Percentiles rank a stretch among this genome's conserved stretches.
Conservation (phyloP, 2,888 invertebrate genomes). For the Melieria omissa region DNA sequence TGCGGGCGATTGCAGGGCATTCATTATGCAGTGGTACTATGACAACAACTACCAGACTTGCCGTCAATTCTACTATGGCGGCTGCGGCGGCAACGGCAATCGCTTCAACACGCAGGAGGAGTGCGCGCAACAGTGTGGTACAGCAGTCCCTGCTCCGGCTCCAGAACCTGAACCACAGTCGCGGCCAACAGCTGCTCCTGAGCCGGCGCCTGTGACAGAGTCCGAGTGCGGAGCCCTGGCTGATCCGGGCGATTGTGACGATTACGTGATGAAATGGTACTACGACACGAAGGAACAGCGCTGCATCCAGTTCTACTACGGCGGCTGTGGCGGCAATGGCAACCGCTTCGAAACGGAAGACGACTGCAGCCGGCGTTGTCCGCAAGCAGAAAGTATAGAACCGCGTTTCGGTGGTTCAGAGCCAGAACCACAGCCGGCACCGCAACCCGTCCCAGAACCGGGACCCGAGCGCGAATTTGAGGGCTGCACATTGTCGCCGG, state of each 20-base stretch:
- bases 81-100: conserved; percentile 92
- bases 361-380: conserved; percentile 75
- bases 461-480: conserved; percentile 61
- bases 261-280: conserved; percentile 80
- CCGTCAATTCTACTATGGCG: conserved; percentile 86
- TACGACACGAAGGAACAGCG: conserved; percentile 73
- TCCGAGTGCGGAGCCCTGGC: conserved; percentile 74
- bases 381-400: conserved; percentile 63
- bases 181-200: conserved; percentile 32
- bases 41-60: conserved; percentile 80
- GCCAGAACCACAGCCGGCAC: conserved; percentile 29
- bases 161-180: conserved; percentile 28
- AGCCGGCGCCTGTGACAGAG: conserved; percentile 52
- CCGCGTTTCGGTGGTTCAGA: conserved; percentile 49
- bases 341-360: conserved; percentile 82
- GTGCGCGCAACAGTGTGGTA: conserved; percentile 74
- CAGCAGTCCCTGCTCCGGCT: conserved; percentile 56
- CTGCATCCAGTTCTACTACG: conserved; percentile 85
- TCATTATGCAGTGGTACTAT: conserved; percentile 82
- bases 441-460: conserved; percentile 54
- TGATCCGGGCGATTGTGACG: conserved; percentile 80
- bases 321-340: conserved; percentile 91
- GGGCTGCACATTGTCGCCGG: conserved; percentile 74
- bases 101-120: conserved; percentile 78
- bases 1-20: conserved; percentile 77